Evolutionary conservation across 92 coral and sea anemone species (phyloP), one percentile per base, ranked within the genome.

Genomic region (Porites cylindrica): DNA sequence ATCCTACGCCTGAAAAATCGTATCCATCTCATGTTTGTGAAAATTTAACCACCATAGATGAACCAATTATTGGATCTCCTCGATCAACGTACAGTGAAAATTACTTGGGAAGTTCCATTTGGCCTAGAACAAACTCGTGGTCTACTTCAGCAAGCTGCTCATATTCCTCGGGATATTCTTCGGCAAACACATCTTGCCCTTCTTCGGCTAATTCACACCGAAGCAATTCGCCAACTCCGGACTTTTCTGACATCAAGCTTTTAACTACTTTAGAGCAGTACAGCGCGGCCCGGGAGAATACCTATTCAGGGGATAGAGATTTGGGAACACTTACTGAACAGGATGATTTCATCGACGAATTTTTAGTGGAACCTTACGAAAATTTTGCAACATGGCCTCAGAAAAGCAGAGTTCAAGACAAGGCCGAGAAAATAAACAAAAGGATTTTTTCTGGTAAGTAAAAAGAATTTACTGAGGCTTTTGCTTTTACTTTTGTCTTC

Each of bases 201-300:
- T 97, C 99, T 23, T 97, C 99, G 8, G 98, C 99, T 6, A 96
- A 93, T 59, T 95, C 98, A 3, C 99, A 97, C 77, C 93, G 99
- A 7, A 97, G 99, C 51, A 86, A 92, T 5, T 95, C 99, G 13
- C 99, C 99, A 1, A 95, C 99, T 0, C 99, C 99, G 14, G 99
- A 97, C 82, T 95, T 95, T 69, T 88, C 98, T 16, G 93, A 95
- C 51, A 88, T 95, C 17, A 88, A 91, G 77, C 95, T 92, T 62
- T 89, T 95, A 10, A 88, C 89, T 8, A 92, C 93, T 50, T 83
- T 95, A 64, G 96, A 95, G 52, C 90, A 91, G 56, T 91, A 92
- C 63, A 91, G 80, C 66, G 72, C 85, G 7, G 97, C 5, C 47
- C 47, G 92, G 21, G 95, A 93, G 18, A 95, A 85, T 43, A 78